A percentile compares a stretch with the other conserved stretches of the same genome.
Conservation (phyloP, 2,797 vertebrate genomes). For the Rhinogobio ventralis region DNA sequence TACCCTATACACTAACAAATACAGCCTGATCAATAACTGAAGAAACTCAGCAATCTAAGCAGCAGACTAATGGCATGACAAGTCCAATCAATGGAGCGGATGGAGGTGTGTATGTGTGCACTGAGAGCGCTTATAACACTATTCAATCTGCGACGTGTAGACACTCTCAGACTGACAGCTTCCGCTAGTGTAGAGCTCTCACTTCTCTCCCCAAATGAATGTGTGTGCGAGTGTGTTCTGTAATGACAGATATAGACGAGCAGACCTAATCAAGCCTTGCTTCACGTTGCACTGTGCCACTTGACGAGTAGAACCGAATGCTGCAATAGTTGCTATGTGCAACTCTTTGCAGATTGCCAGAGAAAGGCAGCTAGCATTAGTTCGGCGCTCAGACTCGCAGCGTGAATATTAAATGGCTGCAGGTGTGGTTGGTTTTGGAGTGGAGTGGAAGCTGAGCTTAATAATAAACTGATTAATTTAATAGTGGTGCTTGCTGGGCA, state of each 20-base stretch:
- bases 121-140: neutral
- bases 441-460: conserved; percentile 66
- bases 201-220: conserved; percentile 26
- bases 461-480: conserved; percentile 81
- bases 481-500: conserved; percentile 63
- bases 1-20: conserved; percentile 26
- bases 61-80: conserved; percentile 13
- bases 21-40: conserved; percentile 15
- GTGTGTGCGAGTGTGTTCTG: conserved; percentile 29
- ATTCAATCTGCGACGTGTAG: conserved; percentile 1
- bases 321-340: conserved; percentile 51
- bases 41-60: conserved; percentile 12
- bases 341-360: conserved; percentile 54
- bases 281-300: neutral
- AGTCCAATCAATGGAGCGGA: neutral
- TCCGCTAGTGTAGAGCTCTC: conserved; percentile 40
- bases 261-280: conserved; percentile 32
- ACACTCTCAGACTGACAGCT: conserved; percentile 26
- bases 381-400: conserved; percentile 62
- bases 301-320: conserved; percentile 11
- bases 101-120: neutral
- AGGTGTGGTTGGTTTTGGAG: conserved; percentile 45
- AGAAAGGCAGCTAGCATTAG: conserved; percentile 63
- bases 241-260: conserved; percentile 14
- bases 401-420: conserved; percentile 74